Evolutionary conservation across 2,797 vertebrate species (phyloP), one percentile per base, ranked within the genome.

Genomic region (Mareca penelope): DNA sequence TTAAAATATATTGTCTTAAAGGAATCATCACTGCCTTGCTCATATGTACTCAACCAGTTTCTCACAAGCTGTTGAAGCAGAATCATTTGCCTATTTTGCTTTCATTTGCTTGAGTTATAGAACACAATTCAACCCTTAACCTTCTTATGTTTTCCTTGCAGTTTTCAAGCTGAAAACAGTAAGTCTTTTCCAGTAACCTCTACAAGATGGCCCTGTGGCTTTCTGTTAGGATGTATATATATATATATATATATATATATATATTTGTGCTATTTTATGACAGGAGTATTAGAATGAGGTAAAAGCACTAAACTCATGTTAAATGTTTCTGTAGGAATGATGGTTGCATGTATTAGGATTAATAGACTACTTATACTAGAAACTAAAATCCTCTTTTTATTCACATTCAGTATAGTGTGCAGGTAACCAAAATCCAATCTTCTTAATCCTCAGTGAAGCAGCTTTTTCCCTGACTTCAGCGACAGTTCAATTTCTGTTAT

Each of bases 401-500:
- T 94, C 89, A 88, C 68, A 92, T 90, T 93, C 83, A 84, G 70
- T 90, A 88, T 71, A 82, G 44, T 87, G 77, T 82, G 71, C 93
- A 95, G 95, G 95, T 96, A 94, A 93, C 95, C 44, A 95, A 96
- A 97, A 96, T 93, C 88, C 85, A 96, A 94, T 95, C 89, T 91
- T 88, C 70, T 85, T 95, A 95, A 95, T 91, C 95, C 89, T 94
- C 91, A 75, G 71, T 48, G 83, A 97, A 93, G 93, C 85, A 94
- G 87, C 60, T 91, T 97, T 96, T 97, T 95, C 75, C 92, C 95
- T 96, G 94, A 96, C 95, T 95, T 95, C 95, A 95, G 95, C 94
- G 21, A 90, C 92, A 95, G 95, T 96, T 91, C 94, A 96, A 93
- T 97, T 97, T 95, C 85, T 97, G 92, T 96, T 96, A 95, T 95